Percentiles rank a stretch among this genome's conserved stretches.
phyloP scores from a whole-genome alignment of 2,113 vertebrate species.

The Rhombomys opimus region DNA sequence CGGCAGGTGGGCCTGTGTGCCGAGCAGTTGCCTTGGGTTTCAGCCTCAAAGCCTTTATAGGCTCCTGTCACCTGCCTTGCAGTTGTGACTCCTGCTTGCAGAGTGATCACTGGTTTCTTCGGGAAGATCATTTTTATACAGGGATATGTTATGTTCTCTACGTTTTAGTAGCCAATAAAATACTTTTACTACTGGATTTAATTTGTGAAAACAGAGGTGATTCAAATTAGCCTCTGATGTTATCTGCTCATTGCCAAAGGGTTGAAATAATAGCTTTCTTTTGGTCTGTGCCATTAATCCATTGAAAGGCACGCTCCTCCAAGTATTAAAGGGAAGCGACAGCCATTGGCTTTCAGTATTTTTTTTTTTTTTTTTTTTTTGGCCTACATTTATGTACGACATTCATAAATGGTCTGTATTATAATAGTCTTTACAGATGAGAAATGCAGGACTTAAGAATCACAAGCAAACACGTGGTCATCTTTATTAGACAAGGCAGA shows the following conservation, averaged over 20 bases:
- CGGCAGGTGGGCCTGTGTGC: neutral
- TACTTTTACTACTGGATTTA: slow-evolving; percentile 26
- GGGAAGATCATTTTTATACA: slow-evolving; percentile 23
- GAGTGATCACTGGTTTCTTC: neutral
- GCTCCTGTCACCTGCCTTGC: neutral
- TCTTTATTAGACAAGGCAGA: slow-evolving; percentile 54
- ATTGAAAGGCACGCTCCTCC: neutral
- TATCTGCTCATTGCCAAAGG: neutral
- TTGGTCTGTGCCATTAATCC: neutral
- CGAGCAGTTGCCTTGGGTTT: neutral
- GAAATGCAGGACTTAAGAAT: slow-evolving; percentile 29
- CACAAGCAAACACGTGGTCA: neutral
- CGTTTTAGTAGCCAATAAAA: slow-evolving; percentile 41
- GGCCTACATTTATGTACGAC: neutral
- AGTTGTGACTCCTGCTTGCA: slow-evolving; percentile 8
- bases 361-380: neutral
- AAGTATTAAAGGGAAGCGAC: slow-evolving; percentile 6
- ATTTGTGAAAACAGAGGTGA: slow-evolving; percentile 41
- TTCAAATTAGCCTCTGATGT: neutral
- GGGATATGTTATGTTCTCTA: slow-evolving; percentile 10
- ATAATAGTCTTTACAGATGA: neutral
- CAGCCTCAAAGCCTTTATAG: neutral
- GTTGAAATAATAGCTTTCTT: neutral
- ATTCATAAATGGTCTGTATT: slow-evolving; percentile 29
- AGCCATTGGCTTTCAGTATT: neutral